Percentiles rank a stretch among this genome's conserved stretches.
phyloP scores from a whole-genome alignment of 2,113 vertebrate species.

The Panthera uncia region DNA sequence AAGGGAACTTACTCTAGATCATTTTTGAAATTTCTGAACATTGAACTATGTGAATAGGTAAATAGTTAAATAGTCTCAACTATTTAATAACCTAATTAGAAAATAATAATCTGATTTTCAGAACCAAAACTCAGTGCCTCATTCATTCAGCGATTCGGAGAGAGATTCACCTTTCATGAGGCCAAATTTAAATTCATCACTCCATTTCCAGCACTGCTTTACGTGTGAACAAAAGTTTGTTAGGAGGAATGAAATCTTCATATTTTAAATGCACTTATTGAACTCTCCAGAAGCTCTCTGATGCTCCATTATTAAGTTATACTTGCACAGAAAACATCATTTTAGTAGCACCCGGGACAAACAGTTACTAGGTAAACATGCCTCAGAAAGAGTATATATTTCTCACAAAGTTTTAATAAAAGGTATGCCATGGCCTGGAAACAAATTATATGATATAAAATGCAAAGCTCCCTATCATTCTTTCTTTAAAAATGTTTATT shows the following conservation, averaged over 20 bases:
- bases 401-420: constrained; percentile 14
- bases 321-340: background rate
- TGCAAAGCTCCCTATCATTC: background rate
- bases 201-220: background rate
- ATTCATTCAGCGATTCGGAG: background rate
- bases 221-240: background rate
- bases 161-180: background rate
- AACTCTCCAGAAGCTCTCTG: background rate
- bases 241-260: background rate
- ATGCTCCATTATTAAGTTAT: background rate
- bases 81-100: background rate
- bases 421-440: background rate
- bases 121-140: background rate
- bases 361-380: background rate
- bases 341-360: background rate
- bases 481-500: background rate
- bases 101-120: constrained; percentile 17
- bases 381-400: background rate
- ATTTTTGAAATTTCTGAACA: background rate
- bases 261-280: background rate
- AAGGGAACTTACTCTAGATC: background rate
- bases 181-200: background rate
- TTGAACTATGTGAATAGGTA: background rate
- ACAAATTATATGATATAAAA: background rate
- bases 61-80: background rate